Evolutionary conservation across 2,113 vertebrate genomes (phyloP).

Genomic region (Proterorhinus semilunaris): DNA sequence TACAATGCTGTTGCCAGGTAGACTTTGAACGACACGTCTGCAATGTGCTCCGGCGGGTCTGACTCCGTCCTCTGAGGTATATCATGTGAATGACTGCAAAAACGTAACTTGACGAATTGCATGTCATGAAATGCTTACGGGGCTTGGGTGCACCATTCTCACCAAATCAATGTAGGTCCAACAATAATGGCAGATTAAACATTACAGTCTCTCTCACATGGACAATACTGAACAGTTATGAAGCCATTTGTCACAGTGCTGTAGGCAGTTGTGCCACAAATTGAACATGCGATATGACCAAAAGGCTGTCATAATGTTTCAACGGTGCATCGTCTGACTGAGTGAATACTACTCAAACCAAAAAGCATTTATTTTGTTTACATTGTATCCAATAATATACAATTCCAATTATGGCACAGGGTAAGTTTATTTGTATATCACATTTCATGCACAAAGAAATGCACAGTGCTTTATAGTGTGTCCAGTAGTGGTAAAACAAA

Average conservation of each 20-base stretch:
- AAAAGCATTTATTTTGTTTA: too few species aligned
- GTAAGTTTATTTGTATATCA: too few species aligned
- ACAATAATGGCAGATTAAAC: too few species aligned
- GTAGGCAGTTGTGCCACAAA: neutral
- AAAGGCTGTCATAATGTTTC: neutral
- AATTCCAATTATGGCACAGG: too few species aligned
- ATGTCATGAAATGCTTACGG: neutral
- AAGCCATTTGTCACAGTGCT: constrained; percentile 1
- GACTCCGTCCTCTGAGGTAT: neutral
- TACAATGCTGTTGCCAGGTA: constrained; percentile 29
- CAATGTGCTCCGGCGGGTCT: constrained; percentile 8
- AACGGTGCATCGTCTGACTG: too few species aligned
- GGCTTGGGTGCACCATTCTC: neutral
- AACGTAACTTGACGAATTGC: neutral
- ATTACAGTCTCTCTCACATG: neutral
- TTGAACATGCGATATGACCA: neutral
- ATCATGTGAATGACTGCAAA: constrained; percentile 7
- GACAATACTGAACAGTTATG: constrained; percentile 13
- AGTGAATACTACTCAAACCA: too few species aligned
- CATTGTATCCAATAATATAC: too few species aligned
- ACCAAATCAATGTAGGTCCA: neutral
- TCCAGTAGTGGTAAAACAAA: too few species aligned
- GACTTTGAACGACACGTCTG: constrained; percentile 12
- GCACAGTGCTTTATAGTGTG: too few species aligned
- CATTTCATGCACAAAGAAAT: too few species aligned